Evolutionary conservation across 2,888 invertebrate genomes (phyloP), one percentile per base, ranked within the genome.

Genomic region (Tetanocera ferruginea): DNA sequence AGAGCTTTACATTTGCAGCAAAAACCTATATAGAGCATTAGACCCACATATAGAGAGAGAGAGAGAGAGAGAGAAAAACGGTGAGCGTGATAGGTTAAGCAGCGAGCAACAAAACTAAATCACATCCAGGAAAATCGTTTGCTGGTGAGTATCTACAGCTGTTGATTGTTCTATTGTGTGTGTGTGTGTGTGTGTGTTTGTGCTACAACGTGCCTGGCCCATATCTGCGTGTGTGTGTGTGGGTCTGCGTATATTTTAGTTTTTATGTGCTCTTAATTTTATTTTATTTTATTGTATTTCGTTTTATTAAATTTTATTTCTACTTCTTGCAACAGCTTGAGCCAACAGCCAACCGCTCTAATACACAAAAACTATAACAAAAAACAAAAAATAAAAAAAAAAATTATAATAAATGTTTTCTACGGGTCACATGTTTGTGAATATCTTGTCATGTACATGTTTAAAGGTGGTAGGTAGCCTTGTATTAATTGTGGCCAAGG

Each of bases 61-160:
- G 25, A 6, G 51, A 55, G 55, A 71, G 28, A 52, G 60, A 71
- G 37, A 43, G 37, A 4, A 0, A 34, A 37, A 14, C 9, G 25
- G 9, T 55, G 14, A 37, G 8, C 43, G 66, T 43, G 37, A 23
- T 25, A 60, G 28, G 11, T 14, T 67, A 52, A 55, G 31, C 28
- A 73, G 4, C 37, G 6, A 43, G 6, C 5, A 62, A 62, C 2
- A 17, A 73, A 60, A 64, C 23, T 51, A 34, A 64, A 75, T 28
- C 66, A 75, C 66, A 75, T 67, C 75, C 66, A 75, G 75, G 66
- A 75, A 75, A 55, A 75, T 66, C 75, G 67, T 75, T 75, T 34
- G 67, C 43, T 75, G 75, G 75, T 75, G 62, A 75, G 75, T 75
- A 25, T 5, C 28, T 14, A 31, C 23, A 28, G 55, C 23, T n/a